These are phyloP conservation scores for Poicephalus meyeri DNA, from an alignment of 2,113 vertebrate genomes.

Conservation along the genomic window DNA sequence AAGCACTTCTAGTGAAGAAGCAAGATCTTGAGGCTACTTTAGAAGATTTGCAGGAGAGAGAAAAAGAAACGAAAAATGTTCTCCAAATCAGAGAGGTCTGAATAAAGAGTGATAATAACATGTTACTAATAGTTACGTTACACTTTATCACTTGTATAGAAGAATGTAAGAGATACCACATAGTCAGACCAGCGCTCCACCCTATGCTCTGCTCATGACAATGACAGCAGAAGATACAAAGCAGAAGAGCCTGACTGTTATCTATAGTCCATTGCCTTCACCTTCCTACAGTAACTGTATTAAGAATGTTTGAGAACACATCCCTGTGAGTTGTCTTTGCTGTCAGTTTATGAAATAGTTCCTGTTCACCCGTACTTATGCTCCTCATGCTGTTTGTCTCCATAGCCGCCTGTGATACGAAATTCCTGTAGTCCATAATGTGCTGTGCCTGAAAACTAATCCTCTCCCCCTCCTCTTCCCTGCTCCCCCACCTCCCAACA, in stretches of 20 bases:
- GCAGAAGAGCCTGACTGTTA: neutral
- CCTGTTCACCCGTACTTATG: neutral
- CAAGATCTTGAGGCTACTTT: slow-evolving; percentile 65
- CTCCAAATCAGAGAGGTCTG: slow-evolving; percentile 75
- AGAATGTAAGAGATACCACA: neutral
- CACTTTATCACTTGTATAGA: neutral
- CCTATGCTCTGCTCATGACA: neutral
- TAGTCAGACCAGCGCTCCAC: neutral
- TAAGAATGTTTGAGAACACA: neutral
- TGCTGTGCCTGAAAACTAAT: neutral
- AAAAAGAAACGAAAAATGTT: slow-evolving; percentile 67
- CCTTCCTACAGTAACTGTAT: neutral
- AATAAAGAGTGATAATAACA: neutral
- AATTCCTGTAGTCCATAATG: neutral
- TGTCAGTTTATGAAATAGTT: neutral
- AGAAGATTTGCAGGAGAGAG: slow-evolving; percentile 73
- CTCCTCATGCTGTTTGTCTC: neutral
- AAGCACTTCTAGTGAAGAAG: slow-evolving; percentile 71
- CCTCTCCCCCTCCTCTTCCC: too few relatives aligned
- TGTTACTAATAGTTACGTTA: neutral
- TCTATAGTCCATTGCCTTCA: neutral
- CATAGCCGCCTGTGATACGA: neutral
- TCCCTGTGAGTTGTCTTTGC: neutral
- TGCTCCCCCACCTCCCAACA: neutral
- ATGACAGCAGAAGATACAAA: neutral